These are phyloP conservation scores for Hassar affinis DNA, from an alignment of 2,113 vertebrate genomes.

Conservation along the genomic window DNA sequence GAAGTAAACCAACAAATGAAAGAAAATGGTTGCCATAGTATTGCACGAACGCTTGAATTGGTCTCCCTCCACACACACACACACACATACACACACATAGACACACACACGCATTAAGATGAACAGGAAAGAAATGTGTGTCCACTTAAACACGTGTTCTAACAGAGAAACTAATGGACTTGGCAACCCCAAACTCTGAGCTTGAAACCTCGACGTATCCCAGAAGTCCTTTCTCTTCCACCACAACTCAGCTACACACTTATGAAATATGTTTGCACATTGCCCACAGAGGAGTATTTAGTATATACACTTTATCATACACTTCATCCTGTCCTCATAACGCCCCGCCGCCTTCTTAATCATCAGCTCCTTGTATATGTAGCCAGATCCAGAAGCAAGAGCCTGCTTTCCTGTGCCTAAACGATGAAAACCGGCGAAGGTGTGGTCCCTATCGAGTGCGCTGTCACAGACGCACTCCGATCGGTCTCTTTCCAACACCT, in stretches of 20 bases:
- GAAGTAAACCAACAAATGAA: constrained; percentile 58
- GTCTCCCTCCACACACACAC: constrained; percentile 27
- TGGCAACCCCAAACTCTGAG: constrained; percentile 63
- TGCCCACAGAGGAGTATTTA: constrained; percentile 36
- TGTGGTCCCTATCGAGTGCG: too few relatives aligned
- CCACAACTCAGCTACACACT: constrained; percentile 29
- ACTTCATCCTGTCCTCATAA: background rate
- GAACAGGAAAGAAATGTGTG: constrained; percentile 72
- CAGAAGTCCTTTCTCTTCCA: constrained; percentile 39
- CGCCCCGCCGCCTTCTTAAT: background rate
- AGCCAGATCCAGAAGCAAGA: background rate
- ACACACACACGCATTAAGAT: too few relatives aligned
- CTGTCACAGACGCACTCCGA: background rate
- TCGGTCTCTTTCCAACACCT: background rate
- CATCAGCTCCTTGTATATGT: background rate
- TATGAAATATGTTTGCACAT: constrained; percentile 44
- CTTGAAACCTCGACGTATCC: background rate
- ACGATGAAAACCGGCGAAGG: background rate
- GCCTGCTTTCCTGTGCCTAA: constrained; percentile 18
- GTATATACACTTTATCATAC: constrained; percentile 39
- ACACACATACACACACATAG: constrained; percentile 55
- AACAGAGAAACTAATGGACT: constrained; percentile 71
- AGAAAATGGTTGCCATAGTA: constrained; percentile 60
- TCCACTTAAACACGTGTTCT: constrained; percentile 67
- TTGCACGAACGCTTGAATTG: constrained; percentile 68